phyloP scores from a whole-genome alignment of 2,888 invertebrate species.

The Neoscelio sp. region DNA sequence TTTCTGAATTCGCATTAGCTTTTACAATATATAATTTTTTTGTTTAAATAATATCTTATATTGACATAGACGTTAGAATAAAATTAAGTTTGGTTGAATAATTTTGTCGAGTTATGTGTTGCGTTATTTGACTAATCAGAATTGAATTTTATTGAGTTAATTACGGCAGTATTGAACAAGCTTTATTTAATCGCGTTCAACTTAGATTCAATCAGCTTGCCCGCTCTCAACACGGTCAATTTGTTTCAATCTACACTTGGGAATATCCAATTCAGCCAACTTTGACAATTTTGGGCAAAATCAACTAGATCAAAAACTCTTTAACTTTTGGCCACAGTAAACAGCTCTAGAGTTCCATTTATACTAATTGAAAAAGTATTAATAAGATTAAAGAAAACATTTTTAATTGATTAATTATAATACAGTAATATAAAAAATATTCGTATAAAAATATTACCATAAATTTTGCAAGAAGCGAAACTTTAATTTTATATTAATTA shows the following conservation, averaged over 20 bases:
- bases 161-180: constrained; percentile 4
- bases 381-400: too few relatives aligned
- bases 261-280: constrained; percentile 22
- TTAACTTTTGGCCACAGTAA: constrained; percentile 6
- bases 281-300: constrained; percentile 42
- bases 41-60: too few relatives aligned
- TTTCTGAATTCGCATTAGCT: too few relatives aligned
- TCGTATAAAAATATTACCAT: too few relatives aligned
- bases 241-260: constrained; percentile 40
- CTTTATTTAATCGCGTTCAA: constrained; percentile 13
- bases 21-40: too few relatives aligned
- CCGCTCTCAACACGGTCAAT: constrained; percentile 28
- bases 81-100: too few relatives aligned
- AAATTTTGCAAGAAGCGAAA: too few relatives aligned
- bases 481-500: too few relatives aligned
- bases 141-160: constrained; percentile 6
- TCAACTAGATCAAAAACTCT: constrained; percentile 19
- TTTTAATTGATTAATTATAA: too few relatives aligned
- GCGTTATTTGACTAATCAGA: not conserved
- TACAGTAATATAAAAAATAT: too few relatives aligned
- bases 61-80: too few relatives aligned
- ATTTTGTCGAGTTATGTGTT: too few relatives aligned
- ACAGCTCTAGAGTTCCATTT: not conserved
- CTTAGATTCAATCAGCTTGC: constrained; percentile 37
- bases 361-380: constrained; percentile 8